phyloP scores from a whole-genome alignment of 2,888 invertebrate genomes.

The Leptopilina drosophilae region DNA sequence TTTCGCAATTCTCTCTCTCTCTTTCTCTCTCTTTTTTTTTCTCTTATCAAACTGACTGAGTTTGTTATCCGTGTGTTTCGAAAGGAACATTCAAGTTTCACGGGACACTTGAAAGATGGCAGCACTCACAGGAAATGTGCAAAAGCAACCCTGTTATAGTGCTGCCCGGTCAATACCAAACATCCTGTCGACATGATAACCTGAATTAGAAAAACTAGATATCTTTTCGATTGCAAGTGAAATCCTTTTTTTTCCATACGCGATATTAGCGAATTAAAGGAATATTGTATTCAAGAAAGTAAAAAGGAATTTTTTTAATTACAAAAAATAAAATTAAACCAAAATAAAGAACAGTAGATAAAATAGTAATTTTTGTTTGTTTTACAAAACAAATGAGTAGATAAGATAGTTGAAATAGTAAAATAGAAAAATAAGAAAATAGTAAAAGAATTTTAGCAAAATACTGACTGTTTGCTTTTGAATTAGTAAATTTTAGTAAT shows the following conservation, averaged over 20 bases:
- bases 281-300: not conserved
- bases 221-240: conserved; percentile 11
- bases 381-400: too few relatives aligned
- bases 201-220: conserved; percentile 24
- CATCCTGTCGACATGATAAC: conserved; percentile 38
- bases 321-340: too few relatives aligned
- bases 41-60: not conserved
- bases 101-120: conserved; percentile 11
- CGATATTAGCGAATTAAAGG: too few relatives aligned
- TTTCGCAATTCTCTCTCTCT: too few relatives aligned
- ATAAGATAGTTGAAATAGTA: too few relatives aligned
- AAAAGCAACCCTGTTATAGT: conserved; percentile 24
- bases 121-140: conserved; percentile 14
- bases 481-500: too few relatives aligned
- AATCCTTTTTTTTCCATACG: not conserved
- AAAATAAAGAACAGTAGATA: too few relatives aligned
- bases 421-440: too few relatives aligned
- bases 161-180: conserved; percentile 37
- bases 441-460: too few relatives aligned
- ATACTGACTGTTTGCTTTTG: too few relatives aligned
- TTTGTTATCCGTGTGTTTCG: not conserved
- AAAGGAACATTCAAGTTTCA: not conserved
- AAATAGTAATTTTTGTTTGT: too few relatives aligned
- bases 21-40: not conserved
- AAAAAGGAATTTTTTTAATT: too few relatives aligned